Evolutionary conservation across 2,888 invertebrate species (phyloP).

Genomic region (Acanthosoma haemorrhoidale): DNA sequence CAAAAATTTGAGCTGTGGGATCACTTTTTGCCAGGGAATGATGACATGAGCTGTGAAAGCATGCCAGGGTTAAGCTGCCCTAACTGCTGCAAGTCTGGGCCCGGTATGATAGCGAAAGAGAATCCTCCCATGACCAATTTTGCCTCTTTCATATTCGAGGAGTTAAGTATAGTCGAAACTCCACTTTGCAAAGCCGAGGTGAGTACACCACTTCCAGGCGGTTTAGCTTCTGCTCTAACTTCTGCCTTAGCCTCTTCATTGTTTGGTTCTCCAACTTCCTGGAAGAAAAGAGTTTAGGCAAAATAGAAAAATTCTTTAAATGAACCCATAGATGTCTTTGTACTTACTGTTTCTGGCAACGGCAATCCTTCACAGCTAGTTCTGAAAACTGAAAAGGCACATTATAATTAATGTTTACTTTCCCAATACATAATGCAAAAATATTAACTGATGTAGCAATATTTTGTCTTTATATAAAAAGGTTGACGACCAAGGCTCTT

Average conservation of each 20-base stretch:
- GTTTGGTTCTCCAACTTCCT: not conserved
- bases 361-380: not conserved
- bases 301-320: not conserved
- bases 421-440: no score
- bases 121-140: slow-evolving; percentile 36
- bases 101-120: slow-evolving; percentile 33
- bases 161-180: slow-evolving; percentile 28
- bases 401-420: not conserved
- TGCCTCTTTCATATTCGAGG: slow-evolving; percentile 31
- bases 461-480: no score
- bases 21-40: not conserved
- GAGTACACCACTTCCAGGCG: not conserved
- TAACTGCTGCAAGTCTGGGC: slow-evolving; percentile 30
- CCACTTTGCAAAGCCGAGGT: slow-evolving; percentile 23
- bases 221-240: not conserved
- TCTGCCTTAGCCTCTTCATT: not conserved
- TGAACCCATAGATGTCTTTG: not conserved
- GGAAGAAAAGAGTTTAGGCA: not conserved
- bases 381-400: not conserved
- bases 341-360: slow-evolving; percentile 2
- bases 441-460: no score
- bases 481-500: no score
- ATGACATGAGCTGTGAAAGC: not conserved
- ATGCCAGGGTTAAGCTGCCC: slow-evolving; percentile 12
- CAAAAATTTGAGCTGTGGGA: no score